These are phyloP conservation scores for Sebastes jordani DNA, from an alignment of 2,797 vertebrate species.

Conservation along the genomic window DNA sequence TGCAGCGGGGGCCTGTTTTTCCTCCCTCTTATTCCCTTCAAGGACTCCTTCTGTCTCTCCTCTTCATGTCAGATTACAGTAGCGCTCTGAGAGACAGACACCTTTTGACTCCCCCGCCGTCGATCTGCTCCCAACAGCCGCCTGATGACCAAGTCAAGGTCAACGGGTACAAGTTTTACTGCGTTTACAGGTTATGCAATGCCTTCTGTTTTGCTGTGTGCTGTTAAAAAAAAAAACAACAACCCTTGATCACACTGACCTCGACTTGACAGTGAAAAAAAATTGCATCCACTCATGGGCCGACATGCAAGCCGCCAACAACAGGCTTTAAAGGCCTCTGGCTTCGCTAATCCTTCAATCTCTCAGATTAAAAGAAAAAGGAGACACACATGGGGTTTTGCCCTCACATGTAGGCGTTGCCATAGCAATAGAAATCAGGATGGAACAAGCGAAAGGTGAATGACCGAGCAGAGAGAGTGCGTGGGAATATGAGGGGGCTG, in stretches of 20 bases:
- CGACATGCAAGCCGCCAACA: constrained; percentile 9
- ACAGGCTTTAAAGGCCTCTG: constrained; percentile 45
- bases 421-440: constrained; percentile 64
- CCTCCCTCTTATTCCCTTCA: not conserved
- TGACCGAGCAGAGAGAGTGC: constrained; percentile 34
- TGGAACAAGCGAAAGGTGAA: constrained; percentile 34
- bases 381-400: constrained; percentile 20
- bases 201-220: not conserved
- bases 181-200: not conserved
- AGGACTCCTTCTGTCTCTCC: constrained; percentile 14
- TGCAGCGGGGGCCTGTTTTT: constrained; percentile 21
- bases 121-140: not conserved
- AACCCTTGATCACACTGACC: constrained; percentile 5
- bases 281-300: not conserved
- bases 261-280: not conserved
- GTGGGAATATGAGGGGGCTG: constrained; percentile 40
- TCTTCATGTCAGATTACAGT: constrained; percentile 10
- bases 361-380: constrained; percentile 52
- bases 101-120: not conserved
- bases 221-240: not conserved
- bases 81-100: not conserved
- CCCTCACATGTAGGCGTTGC: constrained; percentile 63
- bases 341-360: constrained; percentile 63
- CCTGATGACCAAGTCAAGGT: constrained; percentile 22
- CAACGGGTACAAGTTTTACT: constrained; percentile 51